phyloP scores from a whole-genome alignment of 2,888 invertebrate genomes.

The Drosophila robusta region DNA sequence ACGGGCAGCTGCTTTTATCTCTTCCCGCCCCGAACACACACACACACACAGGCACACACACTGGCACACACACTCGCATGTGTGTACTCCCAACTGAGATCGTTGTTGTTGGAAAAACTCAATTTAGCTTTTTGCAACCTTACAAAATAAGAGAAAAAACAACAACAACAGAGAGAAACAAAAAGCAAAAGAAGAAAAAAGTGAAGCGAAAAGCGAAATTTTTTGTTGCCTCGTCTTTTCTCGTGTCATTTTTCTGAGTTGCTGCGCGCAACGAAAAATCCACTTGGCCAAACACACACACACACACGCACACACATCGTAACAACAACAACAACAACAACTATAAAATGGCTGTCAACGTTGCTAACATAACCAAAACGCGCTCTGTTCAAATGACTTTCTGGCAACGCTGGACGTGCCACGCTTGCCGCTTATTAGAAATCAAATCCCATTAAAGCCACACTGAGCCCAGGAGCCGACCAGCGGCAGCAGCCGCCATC shows the following conservation, averaged over 20 bases:
- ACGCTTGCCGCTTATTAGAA: constrained; percentile 80
- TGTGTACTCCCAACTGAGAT: constrained; percentile 48
- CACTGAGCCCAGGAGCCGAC: constrained; percentile 67
- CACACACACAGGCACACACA: constrained; percentile 19
- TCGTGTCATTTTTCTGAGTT: constrained; percentile 70
- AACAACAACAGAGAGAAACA: constrained; percentile 19
- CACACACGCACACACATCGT: constrained; percentile 10
- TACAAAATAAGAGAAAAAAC: constrained; percentile 48
- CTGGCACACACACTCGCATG: constrained; percentile 11
- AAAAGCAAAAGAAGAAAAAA: constrained; percentile 43
- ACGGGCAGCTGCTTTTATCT: constrained; percentile 66
- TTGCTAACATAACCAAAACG: constrained; percentile 43
- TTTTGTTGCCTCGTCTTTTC: constrained; percentile 27
- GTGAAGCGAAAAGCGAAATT: constrained; percentile 54
- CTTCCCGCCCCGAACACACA: constrained; percentile 26
- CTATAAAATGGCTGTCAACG: constrained; percentile 72
- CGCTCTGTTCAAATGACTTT: constrained; percentile 46
- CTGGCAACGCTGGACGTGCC: constrained; percentile 65
- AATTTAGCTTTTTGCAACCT: constrained; percentile 78
- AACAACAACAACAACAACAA: constrained; percentile 31
- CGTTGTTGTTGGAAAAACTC: constrained; percentile 76
- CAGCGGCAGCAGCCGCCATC: constrained; percentile 26
- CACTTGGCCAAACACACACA: constrained; percentile 48
- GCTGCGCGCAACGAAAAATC: constrained; percentile 67
- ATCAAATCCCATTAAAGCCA: constrained; percentile 81